phyloP scores from a whole-genome alignment of 1,140 invertebrate genomes.

The Macrostomum lignano region DNA sequence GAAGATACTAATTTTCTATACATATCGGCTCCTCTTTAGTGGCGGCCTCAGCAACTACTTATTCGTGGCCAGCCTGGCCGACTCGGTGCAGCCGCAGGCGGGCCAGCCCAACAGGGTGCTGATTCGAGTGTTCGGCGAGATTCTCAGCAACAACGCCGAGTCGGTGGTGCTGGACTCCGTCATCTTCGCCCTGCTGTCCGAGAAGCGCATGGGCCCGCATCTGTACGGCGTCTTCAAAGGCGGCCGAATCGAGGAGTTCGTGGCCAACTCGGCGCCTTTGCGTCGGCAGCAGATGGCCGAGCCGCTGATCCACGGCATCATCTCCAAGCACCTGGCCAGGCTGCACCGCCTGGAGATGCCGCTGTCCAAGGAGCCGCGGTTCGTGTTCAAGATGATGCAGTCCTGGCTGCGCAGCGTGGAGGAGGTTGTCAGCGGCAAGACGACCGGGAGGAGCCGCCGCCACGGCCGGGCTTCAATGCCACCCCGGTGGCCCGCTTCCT shows the following conservation, averaged over 20 bases:
- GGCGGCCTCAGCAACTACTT: conserved; percentile 34
- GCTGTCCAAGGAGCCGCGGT: conserved; percentile 63
- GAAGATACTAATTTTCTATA: too few relatives aligned
- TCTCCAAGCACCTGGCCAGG: conserved; percentile 61
- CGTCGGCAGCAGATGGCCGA: neutral
- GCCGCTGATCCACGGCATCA: too few relatives aligned
- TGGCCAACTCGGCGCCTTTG: neutral
- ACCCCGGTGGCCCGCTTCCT: too few relatives aligned
- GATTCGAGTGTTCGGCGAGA: conserved; percentile 61
- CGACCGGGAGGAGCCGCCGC: too few relatives aligned
- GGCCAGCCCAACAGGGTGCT: conserved; percentile 41
- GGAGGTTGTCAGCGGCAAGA: too few relatives aligned
- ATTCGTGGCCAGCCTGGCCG: conserved; percentile 32
- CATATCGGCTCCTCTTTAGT: conserved; percentile 42
- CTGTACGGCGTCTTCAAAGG: conserved; percentile 77
- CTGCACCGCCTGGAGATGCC: conserved; percentile 71
- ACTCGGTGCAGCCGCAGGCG: conserved; percentile 16
- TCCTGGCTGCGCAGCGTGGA: too few relatives aligned
- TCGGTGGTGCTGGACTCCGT: conserved; percentile 32
- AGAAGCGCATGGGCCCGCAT: conserved; percentile 64
- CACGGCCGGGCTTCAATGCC: too few relatives aligned
- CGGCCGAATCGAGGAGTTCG: conserved; percentile 81
- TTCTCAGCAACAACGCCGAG: conserved; percentile 50
- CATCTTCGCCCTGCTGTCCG: conserved; percentile 67
- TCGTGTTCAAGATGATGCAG: conserved; percentile 73